Conservation (phyloP, 2,888 invertebrate species). For the Eulithis testata region DNA sequence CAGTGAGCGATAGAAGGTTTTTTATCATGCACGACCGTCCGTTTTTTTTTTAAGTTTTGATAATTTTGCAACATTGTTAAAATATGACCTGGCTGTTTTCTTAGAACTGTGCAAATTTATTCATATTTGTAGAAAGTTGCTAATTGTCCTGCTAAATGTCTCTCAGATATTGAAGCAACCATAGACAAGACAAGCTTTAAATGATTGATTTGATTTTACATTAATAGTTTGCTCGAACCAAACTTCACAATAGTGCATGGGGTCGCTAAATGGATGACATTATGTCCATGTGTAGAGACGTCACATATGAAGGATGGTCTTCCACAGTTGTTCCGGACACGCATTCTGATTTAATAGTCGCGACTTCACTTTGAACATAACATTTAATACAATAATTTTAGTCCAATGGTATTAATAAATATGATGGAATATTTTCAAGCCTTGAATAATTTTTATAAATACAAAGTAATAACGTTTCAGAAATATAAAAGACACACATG, state of each 20-base stretch:
- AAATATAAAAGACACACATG: conserved; percentile 53
- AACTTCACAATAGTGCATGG: conserved; percentile 64
- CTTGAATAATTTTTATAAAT: conserved; percentile 49
- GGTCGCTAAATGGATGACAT: conserved; percentile 74
- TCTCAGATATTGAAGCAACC: conserved; percentile 54
- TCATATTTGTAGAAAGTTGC: conserved; percentile 74
- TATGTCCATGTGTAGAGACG: conserved; percentile 65
- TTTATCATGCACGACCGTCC: too few relatives aligned
- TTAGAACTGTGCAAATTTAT: conserved; percentile 37
- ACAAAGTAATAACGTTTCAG: conserved; percentile 46
- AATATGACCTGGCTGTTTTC: conserved; percentile 5
- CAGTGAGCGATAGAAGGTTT: too few relatives aligned
- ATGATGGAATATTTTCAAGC: conserved; percentile 42
- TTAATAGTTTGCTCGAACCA: conserved; percentile 66
- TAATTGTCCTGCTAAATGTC: conserved; percentile 59
- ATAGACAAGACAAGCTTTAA: conserved; percentile 51
- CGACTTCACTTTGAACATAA: conserved; percentile 52
- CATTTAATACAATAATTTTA: conserved; percentile 33
- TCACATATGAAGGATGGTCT: conserved; percentile 76
- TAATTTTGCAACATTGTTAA: too few relatives aligned
- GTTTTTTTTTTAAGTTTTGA: too few relatives aligned
- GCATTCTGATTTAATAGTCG: conserved; percentile 62
- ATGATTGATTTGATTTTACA: conserved; percentile 71
- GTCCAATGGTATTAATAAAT: conserved; percentile 26
- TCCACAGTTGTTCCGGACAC: conserved; percentile 63